Percentiles rank a stretch among this genome's conserved stretches.
Evolutionary conservation across 2,888 invertebrate genomes (phyloP).

Genomic region (Megamerina dolium): DNA sequence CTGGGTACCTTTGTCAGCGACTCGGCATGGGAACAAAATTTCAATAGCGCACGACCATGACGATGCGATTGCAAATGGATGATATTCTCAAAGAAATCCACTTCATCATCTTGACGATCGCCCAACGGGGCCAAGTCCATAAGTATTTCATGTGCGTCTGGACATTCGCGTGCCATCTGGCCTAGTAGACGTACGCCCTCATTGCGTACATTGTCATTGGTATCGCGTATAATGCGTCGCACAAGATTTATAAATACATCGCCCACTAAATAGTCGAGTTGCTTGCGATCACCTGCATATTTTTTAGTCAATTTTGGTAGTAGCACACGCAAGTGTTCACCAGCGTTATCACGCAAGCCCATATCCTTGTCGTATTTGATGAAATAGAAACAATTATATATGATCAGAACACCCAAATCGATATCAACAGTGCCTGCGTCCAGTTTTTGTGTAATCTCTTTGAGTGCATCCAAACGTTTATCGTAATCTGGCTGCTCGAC

Average conservation of each 20-base stretch:
- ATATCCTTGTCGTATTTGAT: conserved; percentile 75
- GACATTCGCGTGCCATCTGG: conserved; percentile 66
- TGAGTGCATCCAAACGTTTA: conserved; percentile 71
- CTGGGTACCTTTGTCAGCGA: conserved; percentile 58
- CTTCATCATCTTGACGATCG: conserved; percentile 67
- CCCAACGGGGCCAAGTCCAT: conserved; percentile 63
- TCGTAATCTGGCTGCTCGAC: conserved; percentile 94
- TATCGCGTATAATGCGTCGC: conserved; percentile 59
- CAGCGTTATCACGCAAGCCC: conserved; percentile 72
- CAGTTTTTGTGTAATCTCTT: conserved; percentile 55
- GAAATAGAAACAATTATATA: conserved; percentile 77
- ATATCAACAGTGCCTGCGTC: conserved; percentile 49
- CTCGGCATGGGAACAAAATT: conserved; percentile 63
- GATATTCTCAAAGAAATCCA: conserved; percentile 93
- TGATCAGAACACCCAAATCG: conserved; percentile 64
- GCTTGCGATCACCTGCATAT: conserved; percentile 51
- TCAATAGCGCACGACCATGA: conserved; percentile 73
- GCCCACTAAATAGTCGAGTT: conserved; percentile 64
- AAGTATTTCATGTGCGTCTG: conserved; percentile 63
- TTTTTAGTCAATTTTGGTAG: conserved; percentile 57
- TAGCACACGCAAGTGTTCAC: conserved; percentile 65
- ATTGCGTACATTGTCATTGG: conserved; percentile 65
- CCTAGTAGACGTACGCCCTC: conserved; percentile 77
- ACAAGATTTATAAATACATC: conserved; percentile 69
- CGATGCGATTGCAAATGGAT: conserved; percentile 82